Percentiles rank a stretch among this genome's conserved stretches.
phyloP scores from a whole-genome alignment of 2,888 invertebrate species.

The Drepana falcataria region DNA sequence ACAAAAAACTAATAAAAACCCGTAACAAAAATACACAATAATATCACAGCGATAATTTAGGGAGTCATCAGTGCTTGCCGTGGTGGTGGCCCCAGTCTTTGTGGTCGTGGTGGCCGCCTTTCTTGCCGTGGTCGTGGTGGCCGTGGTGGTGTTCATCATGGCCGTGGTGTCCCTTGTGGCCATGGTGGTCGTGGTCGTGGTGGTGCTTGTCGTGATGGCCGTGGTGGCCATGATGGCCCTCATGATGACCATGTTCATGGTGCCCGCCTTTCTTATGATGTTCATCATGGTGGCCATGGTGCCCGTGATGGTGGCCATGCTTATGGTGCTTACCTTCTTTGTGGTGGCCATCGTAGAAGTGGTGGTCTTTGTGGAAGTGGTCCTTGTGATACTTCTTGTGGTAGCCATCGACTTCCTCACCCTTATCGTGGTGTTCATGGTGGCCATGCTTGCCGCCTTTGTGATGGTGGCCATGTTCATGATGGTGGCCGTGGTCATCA shows the following conservation, averaged over 20 bases:
- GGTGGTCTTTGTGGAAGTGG: conserved; percentile 69
- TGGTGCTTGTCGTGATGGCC: conserved; percentile 71
- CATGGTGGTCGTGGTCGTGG: conserved; percentile 63
- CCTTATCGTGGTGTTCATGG: conserved; percentile 67
- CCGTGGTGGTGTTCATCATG: conserved; percentile 71
- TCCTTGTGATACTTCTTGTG: conserved; percentile 74
- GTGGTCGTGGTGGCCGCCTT: conserved; percentile 66
- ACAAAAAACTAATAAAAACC: conserved; percentile 42
- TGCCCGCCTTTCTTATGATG: conserved; percentile 72
- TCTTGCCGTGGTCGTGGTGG: conserved; percentile 72
- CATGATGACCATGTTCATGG: conserved; percentile 62
- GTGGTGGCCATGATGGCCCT: conserved; percentile 68
- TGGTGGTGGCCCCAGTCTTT: conserved; percentile 72
- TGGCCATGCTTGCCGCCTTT: conserved; percentile 69
- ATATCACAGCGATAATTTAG: conserved; percentile 58
- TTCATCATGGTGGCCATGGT: conserved; percentile 62
- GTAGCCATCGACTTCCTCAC: conserved; percentile 65
- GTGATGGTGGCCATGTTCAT: conserved; percentile 68
- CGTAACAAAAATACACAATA: conserved; percentile 38
- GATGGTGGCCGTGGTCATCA: conserved; percentile 64
- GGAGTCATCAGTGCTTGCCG: conserved; percentile 58
- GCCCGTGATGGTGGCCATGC: conserved; percentile 67
- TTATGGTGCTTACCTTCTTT: conserved; percentile 72
- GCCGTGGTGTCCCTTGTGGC: conserved; percentile 72
- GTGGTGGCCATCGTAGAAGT: conserved; percentile 71